Evolutionary conservation across 1,140 invertebrate genomes (phyloP).

Genomic region (Drosophila orena): DNA sequence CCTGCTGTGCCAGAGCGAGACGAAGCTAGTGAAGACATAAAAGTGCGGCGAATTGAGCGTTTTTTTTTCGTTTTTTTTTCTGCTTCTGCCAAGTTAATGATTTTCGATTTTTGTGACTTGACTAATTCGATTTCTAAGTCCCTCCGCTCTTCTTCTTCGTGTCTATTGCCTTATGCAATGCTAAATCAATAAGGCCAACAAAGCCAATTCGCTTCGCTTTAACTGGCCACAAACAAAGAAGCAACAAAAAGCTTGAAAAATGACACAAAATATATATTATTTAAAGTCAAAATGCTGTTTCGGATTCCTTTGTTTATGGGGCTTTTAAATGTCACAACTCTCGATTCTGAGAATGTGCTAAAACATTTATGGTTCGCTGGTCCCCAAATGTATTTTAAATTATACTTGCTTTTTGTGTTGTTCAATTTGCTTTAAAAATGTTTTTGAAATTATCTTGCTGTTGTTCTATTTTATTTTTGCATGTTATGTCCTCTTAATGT

Average conservation of each 20-base stretch:
- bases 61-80: slow-evolving; percentile 11
- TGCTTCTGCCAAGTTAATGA: slow-evolving; percentile 63
- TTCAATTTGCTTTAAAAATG: slow-evolving; percentile 28
- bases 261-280: slow-evolving; percentile 1
- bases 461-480: slow-evolving; percentile 13
- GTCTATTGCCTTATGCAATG: slow-evolving; percentile 65
- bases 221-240: background rate
- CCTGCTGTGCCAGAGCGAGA: slow-evolving; percentile 45
- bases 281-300: slow-evolving; percentile 5
- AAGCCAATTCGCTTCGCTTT: slow-evolving; percentile 30
- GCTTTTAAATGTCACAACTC: slow-evolving; percentile 52
- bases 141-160: slow-evolving; percentile 9
- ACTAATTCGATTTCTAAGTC: slow-evolving; percentile 44
- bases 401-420: slow-evolving; percentile 1
- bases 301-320: slow-evolving; percentile 36
- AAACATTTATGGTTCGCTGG: slow-evolving; percentile 38
- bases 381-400: slow-evolving; percentile 19
- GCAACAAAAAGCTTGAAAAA: slow-evolving; percentile 13
- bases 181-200: slow-evolving; percentile 73
- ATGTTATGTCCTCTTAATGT: background rate
- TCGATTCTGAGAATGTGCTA: slow-evolving; percentile 36
- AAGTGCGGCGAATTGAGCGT: slow-evolving; percentile 63
- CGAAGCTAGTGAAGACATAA: slow-evolving; percentile 49
- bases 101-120: slow-evolving; percentile 51
- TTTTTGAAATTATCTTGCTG: slow-evolving; percentile 28